Percentiles rank a stretch among this genome's conserved stretches.
phyloP scores from a whole-genome alignment of 1,140 invertebrate species.

The Hyles euphorbiae region DNA sequence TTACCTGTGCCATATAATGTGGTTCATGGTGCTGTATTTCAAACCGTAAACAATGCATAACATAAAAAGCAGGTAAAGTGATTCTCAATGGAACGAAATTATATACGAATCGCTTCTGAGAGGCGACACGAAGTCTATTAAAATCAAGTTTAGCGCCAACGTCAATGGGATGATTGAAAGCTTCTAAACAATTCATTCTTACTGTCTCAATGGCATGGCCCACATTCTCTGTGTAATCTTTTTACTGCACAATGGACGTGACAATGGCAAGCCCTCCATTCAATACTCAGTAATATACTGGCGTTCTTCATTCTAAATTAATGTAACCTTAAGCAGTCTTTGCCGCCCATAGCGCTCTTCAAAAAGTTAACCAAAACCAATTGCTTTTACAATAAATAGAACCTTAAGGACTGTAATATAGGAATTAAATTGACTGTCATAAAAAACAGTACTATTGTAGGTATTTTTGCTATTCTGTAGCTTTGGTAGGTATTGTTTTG shows the following conservation, averaged over 20 bases:
- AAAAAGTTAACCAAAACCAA: not conserved
- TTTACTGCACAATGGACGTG: conserved; percentile 56
- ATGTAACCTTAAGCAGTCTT: conserved; percentile 55
- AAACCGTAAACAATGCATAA: conserved; percentile 4
- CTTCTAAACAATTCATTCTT: conserved; percentile 64
- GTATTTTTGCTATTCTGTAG: not conserved
- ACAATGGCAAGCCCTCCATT: conserved; percentile 56
- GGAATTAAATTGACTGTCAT: not conserved
- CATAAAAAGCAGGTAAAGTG: conserved; percentile 41
- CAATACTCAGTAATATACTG: conserved; percentile 50
- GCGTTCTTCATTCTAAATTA: conserved; percentile 60
- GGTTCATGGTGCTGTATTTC: too few relatives aligned
- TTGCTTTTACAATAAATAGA: conserved; percentile 3
- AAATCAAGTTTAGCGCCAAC: conserved; percentile 67
- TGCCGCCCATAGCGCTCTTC: conserved; percentile 46
- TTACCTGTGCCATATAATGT: too few relatives aligned
- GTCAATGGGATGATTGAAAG: conserved; percentile 71
- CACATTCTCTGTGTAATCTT: conserved; percentile 69
- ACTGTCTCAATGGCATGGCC: conserved; percentile 59
- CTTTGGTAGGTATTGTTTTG: conserved; percentile 21
- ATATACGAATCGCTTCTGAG: conserved; percentile 55
- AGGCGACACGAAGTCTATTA: conserved; percentile 71
- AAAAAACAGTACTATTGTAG: too few relatives aligned
- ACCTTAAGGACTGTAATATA: not conserved
- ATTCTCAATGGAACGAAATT: conserved; percentile 58